Base-by-base conservation (phyloP, 2,888 invertebrate genomes). In the Endotricha flammealis region DNA sequence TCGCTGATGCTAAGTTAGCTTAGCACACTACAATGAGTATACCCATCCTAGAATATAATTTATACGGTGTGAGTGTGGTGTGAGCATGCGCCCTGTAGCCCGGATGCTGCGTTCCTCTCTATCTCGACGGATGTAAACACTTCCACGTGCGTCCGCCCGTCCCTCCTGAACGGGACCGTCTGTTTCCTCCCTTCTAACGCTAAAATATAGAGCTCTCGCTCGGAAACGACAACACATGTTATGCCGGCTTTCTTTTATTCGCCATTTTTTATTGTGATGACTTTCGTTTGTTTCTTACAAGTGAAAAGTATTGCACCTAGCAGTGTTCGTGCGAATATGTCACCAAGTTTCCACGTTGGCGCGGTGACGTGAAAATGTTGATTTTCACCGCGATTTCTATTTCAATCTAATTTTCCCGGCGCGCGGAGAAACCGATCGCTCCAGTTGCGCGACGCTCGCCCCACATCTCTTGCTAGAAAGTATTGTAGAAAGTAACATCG, bases 401-500 rank as follows among this genome's bases (percentile, higher is more conserved):
- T 86, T 86, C 86, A 83, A 82, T 83, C 81, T 72, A 75, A 82
- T 85, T 86, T 83, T 82, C 83, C 80, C 81, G 74, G 66, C 79
- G 75, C 72, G 70, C 67, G 65, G 82, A 78, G 85, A 86, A 83
- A 86, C 81, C 80, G 78, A 83, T 80, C 79, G 85, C 81, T 83
- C 86, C 63, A 83, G 79, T 86, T 82, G 80, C 75, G 73, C 67
- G 61, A 59, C 8, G 73, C 59, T 57, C 77, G 82, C 75, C 82
- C 83, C 81, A 85, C 81, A 85, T 85, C 83, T 82, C 80, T 79
- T 70, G 75, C 82, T 85, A 85, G 86, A 86, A 86, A 86, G 86
- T 85, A 78, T 81, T 63, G 72, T 86, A 82, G 86, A 86, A 86
- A 86, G 86, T 86, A 86, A 86, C 75, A 83, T 78, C 75, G 76